Conservation (phyloP, 2,113 vertebrate genomes). For the Platycercus adscitus region DNA sequence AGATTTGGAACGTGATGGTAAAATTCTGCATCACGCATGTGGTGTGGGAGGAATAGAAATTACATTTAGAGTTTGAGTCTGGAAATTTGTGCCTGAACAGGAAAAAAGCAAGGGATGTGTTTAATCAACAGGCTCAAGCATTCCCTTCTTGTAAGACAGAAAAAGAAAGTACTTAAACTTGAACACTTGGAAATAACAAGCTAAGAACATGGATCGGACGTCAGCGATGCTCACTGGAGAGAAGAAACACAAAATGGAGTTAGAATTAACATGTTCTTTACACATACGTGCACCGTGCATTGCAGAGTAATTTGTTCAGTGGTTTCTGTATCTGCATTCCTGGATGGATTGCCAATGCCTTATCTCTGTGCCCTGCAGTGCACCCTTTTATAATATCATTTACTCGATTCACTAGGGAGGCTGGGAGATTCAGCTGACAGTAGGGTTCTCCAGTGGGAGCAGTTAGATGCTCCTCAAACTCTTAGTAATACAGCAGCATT, state of each 20-base stretch:
- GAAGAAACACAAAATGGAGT: slow-evolving; percentile 35
- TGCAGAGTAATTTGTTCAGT: background rate
- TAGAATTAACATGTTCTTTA: background rate
- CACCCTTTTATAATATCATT: background rate
- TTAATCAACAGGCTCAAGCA: slow-evolving; percentile 60
- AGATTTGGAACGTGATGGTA: slow-evolving; percentile 22
- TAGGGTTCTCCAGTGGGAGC: background rate
- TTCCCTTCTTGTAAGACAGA: slow-evolving; percentile 48
- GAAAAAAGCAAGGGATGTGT: slow-evolving; percentile 57
- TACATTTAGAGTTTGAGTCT: slow-evolving; percentile 46
- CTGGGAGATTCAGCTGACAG: background rate
- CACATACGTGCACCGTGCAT: accelerated
- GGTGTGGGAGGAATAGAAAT: slow-evolving; percentile 64
- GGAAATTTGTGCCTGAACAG: slow-evolving; percentile 55
- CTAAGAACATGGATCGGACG: background rate
- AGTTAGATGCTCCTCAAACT: background rate
- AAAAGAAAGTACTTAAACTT: slow-evolving; percentile 52
- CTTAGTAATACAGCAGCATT: background rate
- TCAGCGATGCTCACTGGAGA: slow-evolving; percentile 11
- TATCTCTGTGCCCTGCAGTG: background rate
- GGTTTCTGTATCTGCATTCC: background rate
- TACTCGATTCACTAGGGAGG: background rate
- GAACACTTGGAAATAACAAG: slow-evolving; percentile 54
- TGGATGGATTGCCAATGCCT: background rate
- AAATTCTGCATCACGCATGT: slow-evolving; percentile 38